phyloP scores from a whole-genome alignment of 1,140 invertebrate genomes.

The Akabosia matsudoensis region DNA sequence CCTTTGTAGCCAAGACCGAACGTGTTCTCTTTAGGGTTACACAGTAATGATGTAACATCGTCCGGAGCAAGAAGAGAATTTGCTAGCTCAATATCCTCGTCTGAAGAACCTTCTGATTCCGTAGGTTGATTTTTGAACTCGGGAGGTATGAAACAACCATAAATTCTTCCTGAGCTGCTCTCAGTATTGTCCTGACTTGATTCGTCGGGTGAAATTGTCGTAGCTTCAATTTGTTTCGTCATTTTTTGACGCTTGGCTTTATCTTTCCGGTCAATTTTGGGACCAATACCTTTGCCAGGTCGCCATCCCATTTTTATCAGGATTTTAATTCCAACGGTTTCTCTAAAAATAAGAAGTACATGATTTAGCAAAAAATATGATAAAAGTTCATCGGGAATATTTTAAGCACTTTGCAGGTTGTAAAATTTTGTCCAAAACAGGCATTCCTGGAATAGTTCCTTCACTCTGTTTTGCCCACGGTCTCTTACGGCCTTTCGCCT shows the following conservation, averaged over 20 bases:
- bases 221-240: slow-evolving; percentile 58
- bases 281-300: slow-evolving; percentile 85
- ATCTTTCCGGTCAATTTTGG: slow-evolving; percentile 47
- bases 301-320: slow-evolving; percentile 86
- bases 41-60: slow-evolving; percentile 69
- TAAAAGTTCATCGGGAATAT: too few relatives aligned
- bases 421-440: slow-evolving; percentile 75
- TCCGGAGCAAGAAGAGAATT: slow-evolving; percentile 70
- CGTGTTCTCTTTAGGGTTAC: slow-evolving; percentile 71
- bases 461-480: slow-evolving; percentile 51
- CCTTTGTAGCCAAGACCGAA: slow-evolving; percentile 90
- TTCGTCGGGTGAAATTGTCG: neutral
- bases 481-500: slow-evolving; percentile 48
- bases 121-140: slow-evolving; percentile 48
- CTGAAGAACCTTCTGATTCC: slow-evolving; percentile 50
- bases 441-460: slow-evolving; percentile 73
- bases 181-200: slow-evolving; percentile 1
- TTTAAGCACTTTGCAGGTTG: slow-evolving; percentile 72
- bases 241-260: slow-evolving; percentile 37
- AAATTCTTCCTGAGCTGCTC: slow-evolving; percentile 54
- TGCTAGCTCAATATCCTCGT: slow-evolving; percentile 56
- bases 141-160: slow-evolving; percentile 66
- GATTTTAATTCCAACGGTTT: slow-evolving; percentile 82
- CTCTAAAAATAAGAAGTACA: slow-evolving; percentile 56
- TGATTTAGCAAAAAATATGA: too few relatives aligned